Conservation (phyloP, 30 jellyfish, hydroid and myxozoan species). For the Rhopilema esculentum region DNA sequence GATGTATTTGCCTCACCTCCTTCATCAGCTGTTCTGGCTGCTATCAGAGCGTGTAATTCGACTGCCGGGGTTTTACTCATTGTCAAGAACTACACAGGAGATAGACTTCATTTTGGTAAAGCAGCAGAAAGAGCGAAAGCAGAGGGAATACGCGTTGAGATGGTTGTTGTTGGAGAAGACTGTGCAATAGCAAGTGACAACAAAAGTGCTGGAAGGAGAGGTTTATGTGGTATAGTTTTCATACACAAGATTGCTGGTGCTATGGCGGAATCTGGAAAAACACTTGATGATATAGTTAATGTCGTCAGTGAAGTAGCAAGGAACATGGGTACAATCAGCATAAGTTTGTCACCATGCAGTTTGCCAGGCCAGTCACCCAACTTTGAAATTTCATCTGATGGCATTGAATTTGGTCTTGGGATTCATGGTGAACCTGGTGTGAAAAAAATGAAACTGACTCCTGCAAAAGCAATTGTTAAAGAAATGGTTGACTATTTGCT, state of each 20-base stretch:
- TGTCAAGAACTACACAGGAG: slow-evolving; percentile 97
- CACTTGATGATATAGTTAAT: slow-evolving; percentile 60
- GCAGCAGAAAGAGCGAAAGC: slow-evolving; percentile 94
- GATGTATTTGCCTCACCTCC: slow-evolving; percentile 97
- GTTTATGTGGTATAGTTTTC: slow-evolving; percentile 95
- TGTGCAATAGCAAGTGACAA: slow-evolving; percentile 94
- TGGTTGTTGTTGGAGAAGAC: slow-evolving; percentile 98
- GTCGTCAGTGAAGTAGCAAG: slow-evolving; percentile 21
- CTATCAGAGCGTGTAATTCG: slow-evolving; percentile 84
- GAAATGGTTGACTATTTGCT: slow-evolving; percentile 83
- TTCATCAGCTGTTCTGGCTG: slow-evolving; percentile 79
- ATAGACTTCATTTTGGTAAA: slow-evolving; percentile 95
- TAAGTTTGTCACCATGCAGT: slow-evolving; percentile 97
- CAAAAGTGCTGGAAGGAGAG: slow-evolving; percentile 97
- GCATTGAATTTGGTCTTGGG: slow-evolving; percentile 97
- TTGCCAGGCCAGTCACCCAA: slow-evolving; percentile 96
- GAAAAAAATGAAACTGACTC: slow-evolving; percentile 66
- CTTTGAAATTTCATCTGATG: slow-evolving; percentile 79
- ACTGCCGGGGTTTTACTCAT: slow-evolving; percentile 88
- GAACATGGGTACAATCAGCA: slow-evolving; percentile 95
- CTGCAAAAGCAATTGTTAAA: slow-evolving; percentile 75
- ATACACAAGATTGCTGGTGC: slow-evolving; percentile 98
- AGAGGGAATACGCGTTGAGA: slow-evolving; percentile 88
- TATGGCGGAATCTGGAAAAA: slow-evolving; percentile 93
- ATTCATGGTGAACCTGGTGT: slow-evolving; percentile 99